Evolutionary conservation across 2,888 invertebrate genomes (phyloP).

Genomic region (Scaptomyza parva): DNA sequence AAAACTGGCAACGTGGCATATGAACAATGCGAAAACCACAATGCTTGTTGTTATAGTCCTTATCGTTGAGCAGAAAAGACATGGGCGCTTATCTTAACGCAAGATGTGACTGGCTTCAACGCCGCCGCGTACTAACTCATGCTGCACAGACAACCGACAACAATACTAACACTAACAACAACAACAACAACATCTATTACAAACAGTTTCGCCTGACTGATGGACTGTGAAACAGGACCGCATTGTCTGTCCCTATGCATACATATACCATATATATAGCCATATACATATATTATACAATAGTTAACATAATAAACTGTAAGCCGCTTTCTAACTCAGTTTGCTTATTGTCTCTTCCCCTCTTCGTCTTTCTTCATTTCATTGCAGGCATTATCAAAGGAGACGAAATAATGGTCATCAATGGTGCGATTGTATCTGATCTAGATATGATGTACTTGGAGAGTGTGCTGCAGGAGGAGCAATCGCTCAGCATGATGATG

Average conservation of each 20-base stretch:
- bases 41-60: conserved; percentile 63
- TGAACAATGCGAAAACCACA: conserved; percentile 73
- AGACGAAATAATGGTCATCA: conserved; percentile 99
- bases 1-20: conserved; percentile 67
- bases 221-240: conserved; percentile 16
- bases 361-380: conserved; percentile 43
- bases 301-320: conserved; percentile 21
- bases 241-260: conserved; percentile 32
- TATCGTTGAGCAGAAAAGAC: conserved; percentile 57
- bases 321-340: conserved; percentile 11
- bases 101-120: conserved; percentile 56
- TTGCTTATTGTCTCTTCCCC: conserved; percentile 1
- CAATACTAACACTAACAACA: conserved; percentile 1
- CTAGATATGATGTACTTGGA: conserved; percentile 99
- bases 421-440: conserved; percentile 98
- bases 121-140: conserved; percentile 18
- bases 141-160: conserved; percentile 27
- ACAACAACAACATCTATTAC: conserved; percentile 38
- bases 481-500: conserved; percentile 98
- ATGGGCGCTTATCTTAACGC: conserved; percentile 68
- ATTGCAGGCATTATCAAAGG: conserved; percentile 96
- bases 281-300: conserved; percentile 18
- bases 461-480: conserved; percentile 97
- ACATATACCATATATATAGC: neutral
- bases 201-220: conserved; percentile 24